phyloP scores from a whole-genome alignment of 2,797 vertebrate genomes.

The Paedocypris micromegethes region DNA sequence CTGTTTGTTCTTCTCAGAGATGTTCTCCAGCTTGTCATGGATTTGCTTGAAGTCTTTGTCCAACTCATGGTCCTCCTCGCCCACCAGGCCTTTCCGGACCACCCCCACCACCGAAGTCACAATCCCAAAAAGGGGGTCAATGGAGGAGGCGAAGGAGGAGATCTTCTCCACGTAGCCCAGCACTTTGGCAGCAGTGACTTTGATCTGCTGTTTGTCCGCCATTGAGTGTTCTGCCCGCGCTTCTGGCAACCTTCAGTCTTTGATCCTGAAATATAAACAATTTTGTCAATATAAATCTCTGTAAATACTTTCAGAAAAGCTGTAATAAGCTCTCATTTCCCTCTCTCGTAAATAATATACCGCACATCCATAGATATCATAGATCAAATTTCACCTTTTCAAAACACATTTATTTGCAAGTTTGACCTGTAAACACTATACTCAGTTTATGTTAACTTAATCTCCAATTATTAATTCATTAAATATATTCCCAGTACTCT shows the following conservation, averaged over 20 bases:
- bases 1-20: constrained; percentile 67
- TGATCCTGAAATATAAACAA: constrained; percentile 12
- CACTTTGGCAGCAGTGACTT: constrained; percentile 59
- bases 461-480: too few species aligned
- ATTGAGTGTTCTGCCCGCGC: constrained; percentile 50
- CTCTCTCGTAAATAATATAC: too few species aligned
- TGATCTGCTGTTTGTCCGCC: constrained; percentile 63
- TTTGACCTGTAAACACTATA: too few species aligned
- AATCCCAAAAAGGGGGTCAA: constrained; percentile 72
- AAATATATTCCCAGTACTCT: too few species aligned
- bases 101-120: constrained; percentile 69
- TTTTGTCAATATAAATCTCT: too few species aligned
- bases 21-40: constrained; percentile 62
- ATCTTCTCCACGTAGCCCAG: constrained; percentile 67
- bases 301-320: too few species aligned
- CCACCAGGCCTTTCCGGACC: constrained; percentile 63
- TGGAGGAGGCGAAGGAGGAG: constrained; percentile 68
- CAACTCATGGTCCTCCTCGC: constrained; percentile 56
- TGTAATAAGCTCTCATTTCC: too few species aligned
- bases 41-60: constrained; percentile 65
- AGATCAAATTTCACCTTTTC: too few species aligned
- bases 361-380: too few species aligned
- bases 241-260: constrained; percentile 13
- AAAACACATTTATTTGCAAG: too few species aligned
- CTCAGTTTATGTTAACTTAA: too few species aligned